phyloP scores from a whole-genome alignment of 2,797 vertebrate genomes.

The Hylomyscus alleni region DNA sequence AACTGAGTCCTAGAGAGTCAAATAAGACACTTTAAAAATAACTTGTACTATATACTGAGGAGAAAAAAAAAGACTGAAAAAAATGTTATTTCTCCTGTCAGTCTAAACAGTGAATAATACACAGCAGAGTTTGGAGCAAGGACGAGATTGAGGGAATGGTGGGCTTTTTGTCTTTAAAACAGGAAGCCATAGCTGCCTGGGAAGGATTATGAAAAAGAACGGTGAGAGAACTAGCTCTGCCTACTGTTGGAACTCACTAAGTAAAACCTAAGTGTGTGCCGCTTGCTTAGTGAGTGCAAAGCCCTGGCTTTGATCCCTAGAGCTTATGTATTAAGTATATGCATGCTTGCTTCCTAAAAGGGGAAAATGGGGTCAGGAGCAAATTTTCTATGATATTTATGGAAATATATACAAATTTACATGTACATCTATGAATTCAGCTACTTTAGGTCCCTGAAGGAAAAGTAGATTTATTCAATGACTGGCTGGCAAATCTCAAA shows the following conservation, averaged over 20 bases:
- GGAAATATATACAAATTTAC: neutral
- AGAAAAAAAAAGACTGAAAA: constrained; percentile 9
- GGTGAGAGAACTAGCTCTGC: neutral
- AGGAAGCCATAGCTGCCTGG: neutral
- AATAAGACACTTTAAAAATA: constrained; percentile 4
- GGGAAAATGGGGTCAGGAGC: neutral
- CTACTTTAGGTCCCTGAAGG: constrained; percentile 13
- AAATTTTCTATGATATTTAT: neutral
- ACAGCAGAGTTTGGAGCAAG: neutral
- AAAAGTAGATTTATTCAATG: constrained; percentile 8
- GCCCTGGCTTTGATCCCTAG: neutral
- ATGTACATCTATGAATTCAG: neutral
- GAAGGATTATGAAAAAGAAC: neutral
- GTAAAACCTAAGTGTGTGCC: neutral
- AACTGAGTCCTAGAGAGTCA: neutral
- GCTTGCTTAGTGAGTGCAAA: neutral
- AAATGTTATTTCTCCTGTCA: neutral
- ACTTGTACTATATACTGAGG: neutral
- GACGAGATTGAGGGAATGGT: neutral
- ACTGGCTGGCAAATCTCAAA: neutral
- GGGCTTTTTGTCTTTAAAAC: neutral
- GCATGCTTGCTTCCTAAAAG: neutral
- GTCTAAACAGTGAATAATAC: neutral
- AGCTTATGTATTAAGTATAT: neutral
- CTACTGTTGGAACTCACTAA: neutral